Conservation (phyloP, 2,113 vertebrate genomes). For the Acinonyx jubatus region DNA sequence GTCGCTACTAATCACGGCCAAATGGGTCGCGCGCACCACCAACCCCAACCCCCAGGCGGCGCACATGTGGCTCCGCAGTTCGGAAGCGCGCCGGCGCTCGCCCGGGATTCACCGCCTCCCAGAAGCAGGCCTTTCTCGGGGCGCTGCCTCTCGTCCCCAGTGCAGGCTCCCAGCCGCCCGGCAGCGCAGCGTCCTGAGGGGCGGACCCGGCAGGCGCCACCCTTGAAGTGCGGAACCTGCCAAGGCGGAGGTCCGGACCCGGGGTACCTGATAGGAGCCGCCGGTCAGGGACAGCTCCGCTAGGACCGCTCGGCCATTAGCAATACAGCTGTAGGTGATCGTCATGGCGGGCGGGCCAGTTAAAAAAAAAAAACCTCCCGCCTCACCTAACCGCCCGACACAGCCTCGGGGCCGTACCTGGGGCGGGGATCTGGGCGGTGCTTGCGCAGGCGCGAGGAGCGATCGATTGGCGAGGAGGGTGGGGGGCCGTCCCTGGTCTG, state of each 20-base stretch:
- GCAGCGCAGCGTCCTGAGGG: not conserved
- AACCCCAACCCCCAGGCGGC: not conserved
- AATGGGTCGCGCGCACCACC: not conserved
- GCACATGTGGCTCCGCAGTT: not conserved
- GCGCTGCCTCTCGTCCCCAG: not conserved
- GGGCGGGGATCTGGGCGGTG: not conserved
- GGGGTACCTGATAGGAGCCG: constrained; percentile 69
- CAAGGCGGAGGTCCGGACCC: not conserved
- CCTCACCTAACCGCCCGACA: not conserved
- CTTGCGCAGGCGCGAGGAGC: not conserved
- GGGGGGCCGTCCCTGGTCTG: not conserved
- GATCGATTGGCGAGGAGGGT: not conserved
- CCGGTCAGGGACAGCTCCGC: constrained; percentile 69
- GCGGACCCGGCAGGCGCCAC: not conserved
- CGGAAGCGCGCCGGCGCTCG: fast-evolving
- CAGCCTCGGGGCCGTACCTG: not conserved
- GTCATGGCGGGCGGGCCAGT: not conserved
- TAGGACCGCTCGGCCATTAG: constrained; percentile 63
- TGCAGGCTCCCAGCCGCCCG: fast-evolving
- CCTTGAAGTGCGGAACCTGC: not conserved
- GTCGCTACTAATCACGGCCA: fast-evolving
- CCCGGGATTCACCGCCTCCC: fast-evolving
- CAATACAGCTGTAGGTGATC: constrained; percentile 74
- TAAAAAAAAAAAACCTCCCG: fast-evolving
- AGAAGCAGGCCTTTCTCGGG: not conserved